These are phyloP conservation scores for Avahi laniger DNA, from an alignment of 2,797 vertebrate genomes.

Conservation along the genomic window DNA sequence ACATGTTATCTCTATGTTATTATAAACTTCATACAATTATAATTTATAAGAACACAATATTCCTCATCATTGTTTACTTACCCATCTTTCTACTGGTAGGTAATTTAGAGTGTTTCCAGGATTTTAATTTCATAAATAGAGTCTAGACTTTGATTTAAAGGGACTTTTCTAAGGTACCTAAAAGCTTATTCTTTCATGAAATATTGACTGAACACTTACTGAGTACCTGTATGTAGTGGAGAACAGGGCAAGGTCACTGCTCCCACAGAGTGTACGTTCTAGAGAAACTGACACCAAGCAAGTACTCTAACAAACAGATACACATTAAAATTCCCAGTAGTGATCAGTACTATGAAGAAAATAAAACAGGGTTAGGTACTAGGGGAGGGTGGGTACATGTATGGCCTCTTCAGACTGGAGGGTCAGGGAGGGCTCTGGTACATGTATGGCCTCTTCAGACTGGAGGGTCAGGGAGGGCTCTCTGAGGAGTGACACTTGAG, in stretches of 20 bases:
- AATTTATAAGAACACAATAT: background rate
- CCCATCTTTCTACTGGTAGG: background rate
- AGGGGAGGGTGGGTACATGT: background rate
- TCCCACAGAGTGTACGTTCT: background rate
- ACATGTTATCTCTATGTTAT: background rate
- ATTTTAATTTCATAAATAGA: background rate
- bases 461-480: background rate
- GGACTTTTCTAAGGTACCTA: background rate
- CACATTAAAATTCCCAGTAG: background rate
- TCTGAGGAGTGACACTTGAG: background rate
- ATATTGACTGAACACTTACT: background rate
- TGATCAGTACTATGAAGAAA: background rate
- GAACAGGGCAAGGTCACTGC: background rate
- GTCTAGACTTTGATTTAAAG: background rate
- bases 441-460: background rate
- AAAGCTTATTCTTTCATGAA: background rate
- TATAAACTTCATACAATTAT: background rate
- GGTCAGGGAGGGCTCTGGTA: background rate
- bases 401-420: background rate
- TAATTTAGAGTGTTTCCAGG: background rate
- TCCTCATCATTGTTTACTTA: background rate
- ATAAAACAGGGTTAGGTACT: no score
- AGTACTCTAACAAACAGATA: background rate
- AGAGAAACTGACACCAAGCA: background rate
- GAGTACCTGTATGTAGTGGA: background rate